phyloP scores from a whole-genome alignment of 2,113 vertebrate species.

The Jacana jacana region DNA sequence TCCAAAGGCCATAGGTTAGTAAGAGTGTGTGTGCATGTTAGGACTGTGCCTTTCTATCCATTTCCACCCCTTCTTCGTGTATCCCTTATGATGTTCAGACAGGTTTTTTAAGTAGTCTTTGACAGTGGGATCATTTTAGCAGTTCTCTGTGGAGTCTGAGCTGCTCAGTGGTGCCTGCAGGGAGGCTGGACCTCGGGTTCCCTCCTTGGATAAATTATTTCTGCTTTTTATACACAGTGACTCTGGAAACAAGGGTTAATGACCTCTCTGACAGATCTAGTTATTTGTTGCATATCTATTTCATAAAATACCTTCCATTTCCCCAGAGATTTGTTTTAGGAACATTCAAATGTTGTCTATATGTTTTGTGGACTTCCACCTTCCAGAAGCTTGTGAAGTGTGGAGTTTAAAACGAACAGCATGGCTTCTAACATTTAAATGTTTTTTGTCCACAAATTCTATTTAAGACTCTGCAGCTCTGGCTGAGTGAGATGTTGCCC shows the following conservation, averaged over 20 bases:
- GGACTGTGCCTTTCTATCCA: not conserved
- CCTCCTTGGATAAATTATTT: not conserved
- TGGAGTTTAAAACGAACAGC: not conserved
- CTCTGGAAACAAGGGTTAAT: not conserved
- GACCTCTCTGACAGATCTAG: not conserved
- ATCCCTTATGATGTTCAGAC: not conserved
- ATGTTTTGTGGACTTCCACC: not conserved
- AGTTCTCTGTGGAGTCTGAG: not conserved
- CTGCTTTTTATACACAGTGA: not conserved
- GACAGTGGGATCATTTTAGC: not conserved
- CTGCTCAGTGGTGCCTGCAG: not conserved
- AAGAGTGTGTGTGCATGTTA: accelerated
- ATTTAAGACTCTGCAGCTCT: not conserved
- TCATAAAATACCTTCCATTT: not conserved
- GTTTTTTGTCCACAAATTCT: not conserved
- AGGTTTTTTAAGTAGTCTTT: not conserved
- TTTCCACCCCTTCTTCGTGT: not conserved
- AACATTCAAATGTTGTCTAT: not conserved
- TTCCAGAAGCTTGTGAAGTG: not conserved
- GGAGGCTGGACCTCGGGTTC: not conserved
- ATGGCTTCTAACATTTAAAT: not conserved
- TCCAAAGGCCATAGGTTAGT: not conserved
- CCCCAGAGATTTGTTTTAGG: not conserved
- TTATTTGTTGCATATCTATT: not conserved
- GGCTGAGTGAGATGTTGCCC: not conserved